Evolutionary conservation across 1,140 invertebrate genomes (phyloP), one percentile per base, ranked within the genome.

Genomic region (Gerris buenoi): DNA sequence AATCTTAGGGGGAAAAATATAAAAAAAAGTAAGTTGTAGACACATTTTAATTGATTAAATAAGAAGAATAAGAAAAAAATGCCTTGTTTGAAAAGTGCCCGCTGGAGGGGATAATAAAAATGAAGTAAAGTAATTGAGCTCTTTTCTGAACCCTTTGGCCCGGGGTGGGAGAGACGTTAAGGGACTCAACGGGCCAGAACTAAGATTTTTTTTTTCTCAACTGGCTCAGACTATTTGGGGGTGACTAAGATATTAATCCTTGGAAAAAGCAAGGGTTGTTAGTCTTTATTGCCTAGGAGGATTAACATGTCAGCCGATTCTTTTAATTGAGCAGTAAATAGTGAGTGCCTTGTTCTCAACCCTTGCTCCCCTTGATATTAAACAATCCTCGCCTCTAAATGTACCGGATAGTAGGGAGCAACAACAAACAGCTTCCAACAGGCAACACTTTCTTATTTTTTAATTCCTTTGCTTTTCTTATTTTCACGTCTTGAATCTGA

Each of bases 311-410:
- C 60, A 33, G 25, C 65, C 62, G 68, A 68, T 68, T 68, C 62
- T 65, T 66, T 68, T 68, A 68, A 68, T 68, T 68, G 68, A 65
- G 68, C 68, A 66, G 68, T 68, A 68, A 68, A 68, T 68, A 68
- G 64, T 66, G 28, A 63, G 23, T 27, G 33, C 64, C n/a, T n/a
- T 46, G 33, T 46, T 46, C 18, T 46, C 33, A 18, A 46, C 33
- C 33, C 33, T 46, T 46, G 5, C 18, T 46, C 33, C 18, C 18
- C 18, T 46, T 46, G 33, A 46, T 46, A 46, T 46, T 46, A 46
- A 46, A 18, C 33, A 46, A 46, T 46, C 33, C 33, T 46, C 18
- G n/a, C n/a, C n/a, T n/a, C n/a, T n/a, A n/a, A n/a, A n/a, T n/a
- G n/a, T n/a, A n/a, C n/a, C n/a, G n/a, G n/a, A n/a, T n/a, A n/a